Conservation (phyloP, 1,140 invertebrate species). For the Brachystomella parvula region DNA sequence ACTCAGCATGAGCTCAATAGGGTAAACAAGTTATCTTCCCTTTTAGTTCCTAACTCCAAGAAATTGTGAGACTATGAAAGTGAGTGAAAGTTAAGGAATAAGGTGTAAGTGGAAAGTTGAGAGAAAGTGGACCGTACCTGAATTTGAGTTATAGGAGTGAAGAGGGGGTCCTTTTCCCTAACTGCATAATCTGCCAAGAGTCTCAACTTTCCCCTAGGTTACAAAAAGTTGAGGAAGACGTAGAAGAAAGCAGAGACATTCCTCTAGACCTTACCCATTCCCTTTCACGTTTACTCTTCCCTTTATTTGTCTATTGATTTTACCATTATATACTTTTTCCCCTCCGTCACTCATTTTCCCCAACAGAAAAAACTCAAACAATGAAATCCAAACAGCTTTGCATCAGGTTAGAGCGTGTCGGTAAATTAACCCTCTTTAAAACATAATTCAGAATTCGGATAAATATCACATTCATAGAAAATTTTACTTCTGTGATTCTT, state of each 20-base stretch:
- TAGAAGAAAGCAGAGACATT: not conserved
- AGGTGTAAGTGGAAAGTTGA: not conserved
- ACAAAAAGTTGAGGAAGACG: not conserved
- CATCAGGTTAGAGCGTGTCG: too few species aligned
- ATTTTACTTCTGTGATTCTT: too few species aligned
- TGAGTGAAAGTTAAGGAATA: not conserved
- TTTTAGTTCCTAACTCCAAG: too few species aligned
- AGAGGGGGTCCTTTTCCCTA: not conserved
- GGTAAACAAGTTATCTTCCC: too few species aligned
- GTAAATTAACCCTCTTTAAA: too few species aligned
- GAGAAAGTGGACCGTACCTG: not conserved
- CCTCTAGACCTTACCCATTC: not conserved
- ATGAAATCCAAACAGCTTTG: too few species aligned
- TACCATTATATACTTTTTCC: conserved; percentile 9
- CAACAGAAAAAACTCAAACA: too few species aligned
- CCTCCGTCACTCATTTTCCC: conserved; percentile 11
- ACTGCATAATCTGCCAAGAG: not conserved
- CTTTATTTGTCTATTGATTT: conserved; percentile 11
- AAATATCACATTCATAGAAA: too few species aligned
- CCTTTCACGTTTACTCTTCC: not conserved
- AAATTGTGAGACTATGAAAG: too few species aligned
- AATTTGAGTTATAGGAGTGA: not conserved
- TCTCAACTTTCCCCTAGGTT: too few species aligned
- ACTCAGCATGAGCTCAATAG: too few species aligned
- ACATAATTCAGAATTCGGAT: too few species aligned